Base-by-base conservation (phyloP, 1,140 invertebrate species). In the Aplysia californica region DNA sequence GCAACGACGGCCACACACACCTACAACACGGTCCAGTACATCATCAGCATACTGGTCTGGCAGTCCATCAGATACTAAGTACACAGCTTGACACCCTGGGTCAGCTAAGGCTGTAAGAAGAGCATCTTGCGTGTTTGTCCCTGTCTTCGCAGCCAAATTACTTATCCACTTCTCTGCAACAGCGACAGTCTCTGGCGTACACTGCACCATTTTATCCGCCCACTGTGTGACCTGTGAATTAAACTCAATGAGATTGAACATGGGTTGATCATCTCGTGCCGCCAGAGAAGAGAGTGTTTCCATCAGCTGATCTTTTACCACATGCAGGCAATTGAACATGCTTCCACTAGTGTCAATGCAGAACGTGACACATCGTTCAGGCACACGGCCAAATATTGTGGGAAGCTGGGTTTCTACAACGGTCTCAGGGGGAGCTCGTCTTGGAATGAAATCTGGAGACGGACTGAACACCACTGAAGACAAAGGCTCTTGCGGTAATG, bases 321-420 rank as follows among this genome's bases (percentile, higher is more conserved):
- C 84, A 69, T 85, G 84, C 21, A 90, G 68, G 31, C 78, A 70
- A 36, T 80, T 84, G 74, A 86, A 89, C 89, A 90, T 90, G 61
- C 87, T 89, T 6, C 88, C 89, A 44, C 88, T 89, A 39, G 88
- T 89, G 59, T 90, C 89, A 23, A 90, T 79, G 73, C 85, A 88
- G 77, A 89, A 90, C 23, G 85, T 86, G 2, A 89, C 88, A 85
- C 87, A 86, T 35, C 82, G 84, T 72, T 89, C 88, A 1, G 82
- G 59, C 0, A 89, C 78, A 35, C 83, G 80, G 21, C 86, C 86
- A 83, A 88, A 88, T 33, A 88, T 84, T 38, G 83, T 87, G 35
- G 84, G 83, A 26, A 83, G 78, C 15, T 80, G 78, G 61, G 74
- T 26, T 18, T 72, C 59, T 76, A 80, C 36, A 38, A 23, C 44